Evolutionary conservation across 37 sponge, comb jelly and placozoan species (phyloP).

Genomic region (Amphimedon queenslandica): DNA sequence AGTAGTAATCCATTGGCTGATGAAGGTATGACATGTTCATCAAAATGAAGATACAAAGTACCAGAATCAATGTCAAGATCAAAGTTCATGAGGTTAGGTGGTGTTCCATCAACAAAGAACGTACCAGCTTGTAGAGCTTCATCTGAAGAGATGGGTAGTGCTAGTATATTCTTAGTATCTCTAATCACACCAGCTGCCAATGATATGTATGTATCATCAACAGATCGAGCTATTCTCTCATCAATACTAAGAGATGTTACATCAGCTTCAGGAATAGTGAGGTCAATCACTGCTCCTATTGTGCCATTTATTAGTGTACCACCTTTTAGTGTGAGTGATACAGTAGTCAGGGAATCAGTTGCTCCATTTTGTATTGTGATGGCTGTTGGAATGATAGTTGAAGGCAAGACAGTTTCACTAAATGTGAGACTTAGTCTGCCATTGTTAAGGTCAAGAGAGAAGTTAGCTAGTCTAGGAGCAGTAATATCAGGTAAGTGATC

Average conservation of each 20-base stretch:
- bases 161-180: constrained; percentile 46
- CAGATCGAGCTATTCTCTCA: constrained; percentile 43
- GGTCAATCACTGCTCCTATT: constrained; percentile 30
- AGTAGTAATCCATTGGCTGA: constrained; percentile 39
- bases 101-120: constrained; percentile 68
- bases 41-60: constrained; percentile 53
- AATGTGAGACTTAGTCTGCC: constrained; percentile 68
- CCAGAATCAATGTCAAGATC: constrained; percentile 63
- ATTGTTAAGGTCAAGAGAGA: constrained; percentile 79
- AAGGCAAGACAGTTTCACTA: constrained; percentile 62
- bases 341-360: constrained; percentile 8
- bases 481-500: constrained; percentile 50
- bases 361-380: constrained; percentile 54
- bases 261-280: constrained; percentile 34
- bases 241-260: constrained; percentile 38
- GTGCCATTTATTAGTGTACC: constrained; percentile 31
- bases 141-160: constrained; percentile 32
- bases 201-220: constrained; percentile 54
- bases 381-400: constrained; percentile 23
- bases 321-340: constrained; percentile 36
- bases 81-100: constrained; percentile 50
- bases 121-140: constrained; percentile 63
- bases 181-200: constrained; percentile 39
- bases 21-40: constrained; percentile 74
- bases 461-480: constrained; percentile 64